Base-by-base conservation (phyloP, 35 echinoderm and acorn worm genomes). In the Acanthaster planci region DNA sequence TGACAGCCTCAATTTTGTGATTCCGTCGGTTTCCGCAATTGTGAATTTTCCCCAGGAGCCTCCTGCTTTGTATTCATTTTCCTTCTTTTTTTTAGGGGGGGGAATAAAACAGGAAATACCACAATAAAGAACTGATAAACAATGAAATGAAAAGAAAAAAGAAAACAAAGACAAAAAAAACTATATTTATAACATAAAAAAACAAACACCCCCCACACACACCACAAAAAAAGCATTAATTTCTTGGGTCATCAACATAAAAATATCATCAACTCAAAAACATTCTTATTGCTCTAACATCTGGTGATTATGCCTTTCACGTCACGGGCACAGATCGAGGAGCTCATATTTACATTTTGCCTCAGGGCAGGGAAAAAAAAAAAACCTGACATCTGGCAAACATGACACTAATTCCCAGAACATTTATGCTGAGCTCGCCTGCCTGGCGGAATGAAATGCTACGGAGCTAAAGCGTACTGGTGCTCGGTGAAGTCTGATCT, bases 31-130 rank as follows among this genome's bases (percentile, higher is more conserved):
- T 72, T 35, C 26, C 26, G 23, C 34, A 72, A 72, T 72, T 72
- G 64, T 72, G 64, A 26, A 21, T 72, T 72, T 68, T 72, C 34
- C 64, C 64, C 64, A 72, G 64, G 64, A 26, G 26, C 30, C 34
- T 72, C 42, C 42, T 4, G 12, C 42, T 4, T 47, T 12, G 12
- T 4, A 6, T 47, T 47, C 42, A 47, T 47, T 47, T 47, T 12
- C 42, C 12, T 47, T 47, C 4, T 22, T 60, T 19, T 72, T 19
- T 9, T 1, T 72, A 27, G 21, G 14, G 0, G 23, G 23, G 30
- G 34, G 10, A 72, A 72, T 72, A 21, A 72, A 72, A 2, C 64
- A 72, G 14, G 64, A 19, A 72, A 72, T 29, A 10, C 9, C 64
- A 72, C 26, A 29, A 72, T 29, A 18, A n/a, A 59, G 27, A 59